A percentile compares a stretch with the other conserved stretches of the same genome.
These are phyloP conservation scores for Urosaurus nigricauda DNA, from an alignment of 2,797 vertebrate genomes.

Conservation along the genomic window DNA sequence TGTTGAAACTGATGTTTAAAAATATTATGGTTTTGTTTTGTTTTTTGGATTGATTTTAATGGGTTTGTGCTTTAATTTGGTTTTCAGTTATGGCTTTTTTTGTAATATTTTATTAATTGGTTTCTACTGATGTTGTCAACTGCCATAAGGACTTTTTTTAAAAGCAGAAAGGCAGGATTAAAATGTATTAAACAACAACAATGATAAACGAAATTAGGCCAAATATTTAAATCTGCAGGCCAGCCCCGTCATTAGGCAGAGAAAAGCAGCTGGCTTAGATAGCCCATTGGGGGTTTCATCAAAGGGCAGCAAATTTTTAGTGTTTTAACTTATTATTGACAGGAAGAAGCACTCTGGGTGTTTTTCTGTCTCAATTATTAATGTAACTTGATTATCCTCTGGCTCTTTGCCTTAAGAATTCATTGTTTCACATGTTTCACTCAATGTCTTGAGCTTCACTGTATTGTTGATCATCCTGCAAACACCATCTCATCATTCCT, in stretches of 20 bases:
- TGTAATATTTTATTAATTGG: no score
- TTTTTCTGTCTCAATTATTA: neutral
- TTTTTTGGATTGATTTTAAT: no score
- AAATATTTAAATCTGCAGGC: neutral
- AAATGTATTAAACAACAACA: neutral
- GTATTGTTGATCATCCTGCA: neutral
- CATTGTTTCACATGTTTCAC: neutral
- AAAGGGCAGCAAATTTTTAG: neutral
- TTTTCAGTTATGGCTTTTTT: no score
- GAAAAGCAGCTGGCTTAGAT: neutral
- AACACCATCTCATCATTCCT: neutral
- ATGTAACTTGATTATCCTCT: neutral
- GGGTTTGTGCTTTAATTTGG: no score
- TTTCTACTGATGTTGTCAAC: no score
- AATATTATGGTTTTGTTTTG: no score
- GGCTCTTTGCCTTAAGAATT: neutral
- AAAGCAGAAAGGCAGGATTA: no score
- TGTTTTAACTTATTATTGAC: neutral
- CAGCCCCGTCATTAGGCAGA: neutral
- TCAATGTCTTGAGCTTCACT: neutral
- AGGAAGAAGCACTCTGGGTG: neutral
- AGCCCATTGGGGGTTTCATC: neutral
- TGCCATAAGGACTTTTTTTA: no score
- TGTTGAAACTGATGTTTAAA: no score
- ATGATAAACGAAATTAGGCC: neutral